phyloP scores from a whole-genome alignment of 2,113 vertebrate species.

The Centrocercus urophasianus region DNA sequence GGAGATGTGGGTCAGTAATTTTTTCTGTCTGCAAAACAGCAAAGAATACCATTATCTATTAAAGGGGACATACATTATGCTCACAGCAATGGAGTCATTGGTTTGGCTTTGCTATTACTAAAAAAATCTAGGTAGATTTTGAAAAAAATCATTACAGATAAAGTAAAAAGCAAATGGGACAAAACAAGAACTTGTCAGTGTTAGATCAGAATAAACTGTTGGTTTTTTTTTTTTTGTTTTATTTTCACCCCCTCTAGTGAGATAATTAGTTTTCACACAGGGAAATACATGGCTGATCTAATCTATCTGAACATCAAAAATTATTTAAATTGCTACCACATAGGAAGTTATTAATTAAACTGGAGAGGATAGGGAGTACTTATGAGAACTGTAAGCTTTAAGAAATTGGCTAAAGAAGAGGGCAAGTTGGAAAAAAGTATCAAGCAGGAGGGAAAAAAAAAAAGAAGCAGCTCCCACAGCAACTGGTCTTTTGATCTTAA shows the following conservation, averaged over 20 bases:
- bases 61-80: neutral
- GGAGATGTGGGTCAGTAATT: neutral
- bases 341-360: slow-evolving; percentile 3
- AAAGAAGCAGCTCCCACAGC: neutral
- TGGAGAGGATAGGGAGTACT: neutral
- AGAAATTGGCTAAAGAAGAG: neutral
- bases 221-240: neutral
- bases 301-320: neutral
- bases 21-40: neutral
- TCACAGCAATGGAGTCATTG: neutral
- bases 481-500: neutral
- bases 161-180: neutral
- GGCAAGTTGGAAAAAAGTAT: neutral
- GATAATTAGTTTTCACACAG: neutral
- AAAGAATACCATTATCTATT: neutral
- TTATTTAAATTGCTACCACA: neutral
- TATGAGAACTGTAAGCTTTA: neutral
- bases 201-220: neutral
- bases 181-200: neutral
- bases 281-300: neutral
- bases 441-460: neutral
- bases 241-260: neutral
- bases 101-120: neutral
- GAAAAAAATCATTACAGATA: neutral
- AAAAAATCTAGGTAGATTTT: neutral